phyloP scores from a whole-genome alignment of 2,888 invertebrate genomes.

The Seira ritae region DNA sequence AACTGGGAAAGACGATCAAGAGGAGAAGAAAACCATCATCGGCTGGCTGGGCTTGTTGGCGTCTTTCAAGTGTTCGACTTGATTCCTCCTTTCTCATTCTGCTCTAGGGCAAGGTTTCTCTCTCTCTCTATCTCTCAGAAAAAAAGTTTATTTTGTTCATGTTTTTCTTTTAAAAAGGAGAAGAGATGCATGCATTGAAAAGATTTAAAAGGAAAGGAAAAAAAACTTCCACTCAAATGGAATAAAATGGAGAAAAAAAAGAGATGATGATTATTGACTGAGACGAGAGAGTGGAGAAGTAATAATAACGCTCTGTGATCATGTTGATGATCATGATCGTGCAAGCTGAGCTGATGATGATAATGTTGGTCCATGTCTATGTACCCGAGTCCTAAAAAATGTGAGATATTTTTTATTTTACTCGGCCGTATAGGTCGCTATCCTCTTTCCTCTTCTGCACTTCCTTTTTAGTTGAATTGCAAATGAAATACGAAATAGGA shows the following conservation, averaged over 20 bases:
- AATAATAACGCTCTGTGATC: constrained; percentile 2
- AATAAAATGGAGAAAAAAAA: not conserved
- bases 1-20: not conserved
- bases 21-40: not conserved
- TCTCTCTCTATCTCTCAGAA: not conserved
- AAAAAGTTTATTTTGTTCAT: not conserved
- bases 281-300: not conserved
- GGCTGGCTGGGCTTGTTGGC: not conserved
- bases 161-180: not conserved
- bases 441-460: not conserved
- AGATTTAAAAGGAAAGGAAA: not conserved
- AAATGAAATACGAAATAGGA: not conserved
- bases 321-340: not conserved
- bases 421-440: too few species aligned
- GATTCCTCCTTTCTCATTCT: not conserved
- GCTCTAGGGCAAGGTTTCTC: constrained; percentile 26
- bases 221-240: constrained; percentile 1
- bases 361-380: not conserved
- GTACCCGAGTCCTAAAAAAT: too few species aligned
- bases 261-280: constrained; percentile 11
- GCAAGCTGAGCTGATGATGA: not conserved
- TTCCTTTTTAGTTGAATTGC: constrained; percentile 10
- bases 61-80: constrained; percentile 1
- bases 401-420: not conserved
- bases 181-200: not conserved